A percentile compares a stretch with the other conserved stretches of the same genome.
These are phyloP conservation scores for Torymus texanus DNA, from an alignment of 2,888 invertebrate genomes.

Conservation along the genomic window DNA sequence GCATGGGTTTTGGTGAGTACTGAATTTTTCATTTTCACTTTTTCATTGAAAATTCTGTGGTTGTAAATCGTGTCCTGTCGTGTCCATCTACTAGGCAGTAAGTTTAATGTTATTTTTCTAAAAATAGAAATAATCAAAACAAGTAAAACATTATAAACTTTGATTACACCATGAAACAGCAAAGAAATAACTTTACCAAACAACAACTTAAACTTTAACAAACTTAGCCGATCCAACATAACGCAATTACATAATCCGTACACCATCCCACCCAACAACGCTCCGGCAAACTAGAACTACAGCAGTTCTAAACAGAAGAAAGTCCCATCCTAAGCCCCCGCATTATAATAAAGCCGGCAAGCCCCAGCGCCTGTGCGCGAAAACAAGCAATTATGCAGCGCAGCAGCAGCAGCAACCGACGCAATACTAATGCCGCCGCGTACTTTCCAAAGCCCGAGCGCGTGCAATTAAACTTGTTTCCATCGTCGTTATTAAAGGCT, in stretches of 20 bases:
- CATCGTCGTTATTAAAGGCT: slow-evolving; percentile 14
- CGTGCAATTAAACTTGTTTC: slow-evolving; percentile 9
- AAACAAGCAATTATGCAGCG: slow-evolving; percentile 57
- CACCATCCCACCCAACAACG: too few relatives aligned
- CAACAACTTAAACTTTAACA: too few relatives aligned
- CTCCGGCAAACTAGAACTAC: too few relatives aligned
- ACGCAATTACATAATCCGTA: too few relatives aligned
- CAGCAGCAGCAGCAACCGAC: background rate
- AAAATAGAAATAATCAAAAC: too few relatives aligned
- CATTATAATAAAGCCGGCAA: slow-evolving; percentile 3
- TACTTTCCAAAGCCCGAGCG: background rate
- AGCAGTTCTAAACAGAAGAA: background rate
- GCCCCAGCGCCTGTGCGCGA: slow-evolving; percentile 3
- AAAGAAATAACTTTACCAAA: too few relatives aligned
- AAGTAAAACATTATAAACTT: too few relatives aligned
- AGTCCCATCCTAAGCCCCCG: background rate
- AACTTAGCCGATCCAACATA: too few relatives aligned
- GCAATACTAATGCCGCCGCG: background rate
- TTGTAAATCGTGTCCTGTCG: too few relatives aligned
- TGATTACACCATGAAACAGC: too few relatives aligned
- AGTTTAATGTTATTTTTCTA: too few relatives aligned
- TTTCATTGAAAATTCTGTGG: background rate
- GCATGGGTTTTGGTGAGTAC: slow-evolving; percentile 74
- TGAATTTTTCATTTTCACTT: background rate
- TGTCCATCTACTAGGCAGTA: too few relatives aligned